These are phyloP conservation scores for Leontocebus nigricollis DNA, from an alignment of 2,797 vertebrate species.

Conservation along the genomic window DNA sequence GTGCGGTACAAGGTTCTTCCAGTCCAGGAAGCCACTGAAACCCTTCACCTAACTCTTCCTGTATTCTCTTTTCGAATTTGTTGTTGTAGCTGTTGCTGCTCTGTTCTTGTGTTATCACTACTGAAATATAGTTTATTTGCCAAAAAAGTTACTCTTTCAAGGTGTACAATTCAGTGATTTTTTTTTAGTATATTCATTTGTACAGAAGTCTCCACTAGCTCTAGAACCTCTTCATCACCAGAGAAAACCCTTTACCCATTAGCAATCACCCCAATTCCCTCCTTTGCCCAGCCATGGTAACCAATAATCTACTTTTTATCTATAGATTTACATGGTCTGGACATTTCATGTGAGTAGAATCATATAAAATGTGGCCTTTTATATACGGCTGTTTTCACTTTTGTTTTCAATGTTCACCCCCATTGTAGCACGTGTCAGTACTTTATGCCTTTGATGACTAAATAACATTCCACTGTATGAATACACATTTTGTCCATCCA, in stretches of 20 bases:
- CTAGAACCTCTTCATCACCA: background rate
- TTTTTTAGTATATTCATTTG: background rate
- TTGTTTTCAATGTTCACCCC: background rate
- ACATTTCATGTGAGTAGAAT: background rate
- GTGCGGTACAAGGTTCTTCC: fast-evolving
- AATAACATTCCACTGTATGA: background rate
- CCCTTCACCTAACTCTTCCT: background rate
- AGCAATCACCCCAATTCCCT: background rate
- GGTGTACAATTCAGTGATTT: background rate
- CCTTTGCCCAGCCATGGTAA: background rate
- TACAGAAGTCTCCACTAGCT: background rate
- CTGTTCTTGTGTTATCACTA: background rate
- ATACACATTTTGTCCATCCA: background rate
- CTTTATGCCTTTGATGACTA: background rate
- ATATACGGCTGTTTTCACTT: background rate
- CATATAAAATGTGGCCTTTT: background rate
- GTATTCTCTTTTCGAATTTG: background rate
- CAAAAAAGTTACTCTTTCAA: background rate
- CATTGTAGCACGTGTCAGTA: background rate
- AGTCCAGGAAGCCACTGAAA: background rate
- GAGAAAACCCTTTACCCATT: background rate
- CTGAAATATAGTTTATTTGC: background rate
- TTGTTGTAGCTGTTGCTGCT: background rate
- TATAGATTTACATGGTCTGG: background rate
- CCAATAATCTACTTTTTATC: background rate